Base-by-base conservation (phyloP, 1,140 invertebrate species). In the Luehdorfia chinensis region DNA sequence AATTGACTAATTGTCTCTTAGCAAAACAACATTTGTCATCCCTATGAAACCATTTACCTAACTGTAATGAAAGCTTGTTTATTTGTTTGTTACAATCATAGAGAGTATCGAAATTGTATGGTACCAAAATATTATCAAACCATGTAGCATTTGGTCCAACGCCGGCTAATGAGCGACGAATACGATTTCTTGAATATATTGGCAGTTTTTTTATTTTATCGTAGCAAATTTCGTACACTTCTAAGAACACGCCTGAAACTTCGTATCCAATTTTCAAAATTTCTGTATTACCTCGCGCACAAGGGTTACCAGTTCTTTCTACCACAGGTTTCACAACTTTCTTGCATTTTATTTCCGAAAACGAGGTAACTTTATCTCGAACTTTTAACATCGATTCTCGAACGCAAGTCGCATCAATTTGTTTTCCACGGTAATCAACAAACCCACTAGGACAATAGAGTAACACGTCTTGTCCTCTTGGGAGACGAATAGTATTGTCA, bases 161-260 rank as follows among this genome's bases (percentile, higher is more conserved):
- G 21, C 32, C 34, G 7, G 67, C 49, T 27, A 57, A 34, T 25
- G 33, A 37, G 21, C 15, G 39, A 41, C 43, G 47, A 6, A 80
- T 47, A 9, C 16, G 47, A 9, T 73, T 47, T 49, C 69, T 70
- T 1, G 68, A 46, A 53, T 70, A 83, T 19, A 77, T 19, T 2
- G 77, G 65, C 3, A 53, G 28, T 8, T 65, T 66, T 8, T 59
- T 55, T 5, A 47, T 39, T 23, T 61, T 60, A 41, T 79, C 63
- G 1, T 72, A 60, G 46, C 84, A 87, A 8, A 84, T 63, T 4
- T 65, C 57, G 30, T 75, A 87, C 2, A 73, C 62, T 31, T 48
- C 23, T 14, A 67, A 7, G 12, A 66, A 50, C 39, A 27, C 34
- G 15, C 33, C 45, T 6, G n/a, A n/a, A 12, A 45, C 46, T 30